Percentiles rank a stretch among this genome's conserved stretches.
These are phyloP conservation scores for Rhea pennata DNA, from an alignment of 2,113 vertebrate genomes.

Conservation along the genomic window DNA sequence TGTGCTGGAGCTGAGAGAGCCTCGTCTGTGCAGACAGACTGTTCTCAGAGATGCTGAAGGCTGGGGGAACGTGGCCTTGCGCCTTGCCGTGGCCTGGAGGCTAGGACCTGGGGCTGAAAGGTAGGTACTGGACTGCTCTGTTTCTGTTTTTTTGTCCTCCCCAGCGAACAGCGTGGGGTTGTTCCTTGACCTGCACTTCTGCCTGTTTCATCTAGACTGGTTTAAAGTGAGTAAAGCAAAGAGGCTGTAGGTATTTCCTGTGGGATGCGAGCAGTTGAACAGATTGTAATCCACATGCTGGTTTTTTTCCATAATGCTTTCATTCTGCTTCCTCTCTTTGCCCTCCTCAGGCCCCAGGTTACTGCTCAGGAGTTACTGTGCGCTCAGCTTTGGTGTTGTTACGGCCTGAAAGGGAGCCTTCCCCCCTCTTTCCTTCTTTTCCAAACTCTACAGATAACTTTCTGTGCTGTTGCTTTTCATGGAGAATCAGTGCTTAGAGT, in stretches of 20 bases:
- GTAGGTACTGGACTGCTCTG: neutral
- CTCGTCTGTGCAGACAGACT: neutral
- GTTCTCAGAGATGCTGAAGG: neutral
- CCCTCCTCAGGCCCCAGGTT: neutral
- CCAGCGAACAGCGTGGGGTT: neutral
- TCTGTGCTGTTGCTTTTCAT: neutral
- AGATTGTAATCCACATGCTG: accelerated
- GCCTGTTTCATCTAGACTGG: neutral
- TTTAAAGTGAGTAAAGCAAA: neutral
- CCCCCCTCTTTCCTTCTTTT: neutral
- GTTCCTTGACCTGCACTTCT: neutral
- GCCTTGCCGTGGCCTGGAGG: neutral
- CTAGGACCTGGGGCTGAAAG: neutral
- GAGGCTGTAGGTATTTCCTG: neutral
- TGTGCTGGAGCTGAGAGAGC: neutral
- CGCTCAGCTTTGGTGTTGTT: neutral
- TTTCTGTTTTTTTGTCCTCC: no score
- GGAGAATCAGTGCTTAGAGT: neutral
- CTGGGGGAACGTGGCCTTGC: neutral
- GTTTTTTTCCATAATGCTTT: neutral
- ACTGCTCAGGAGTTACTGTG: neutral
- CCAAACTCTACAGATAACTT: neutral
- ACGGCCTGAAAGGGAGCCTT: neutral
- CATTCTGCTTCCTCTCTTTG: neutral
- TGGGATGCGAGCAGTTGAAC: accelerated